Base-by-base conservation (phyloP, 2,797 vertebrate genomes). In the Pteronotus mesoamericanus region DNA sequence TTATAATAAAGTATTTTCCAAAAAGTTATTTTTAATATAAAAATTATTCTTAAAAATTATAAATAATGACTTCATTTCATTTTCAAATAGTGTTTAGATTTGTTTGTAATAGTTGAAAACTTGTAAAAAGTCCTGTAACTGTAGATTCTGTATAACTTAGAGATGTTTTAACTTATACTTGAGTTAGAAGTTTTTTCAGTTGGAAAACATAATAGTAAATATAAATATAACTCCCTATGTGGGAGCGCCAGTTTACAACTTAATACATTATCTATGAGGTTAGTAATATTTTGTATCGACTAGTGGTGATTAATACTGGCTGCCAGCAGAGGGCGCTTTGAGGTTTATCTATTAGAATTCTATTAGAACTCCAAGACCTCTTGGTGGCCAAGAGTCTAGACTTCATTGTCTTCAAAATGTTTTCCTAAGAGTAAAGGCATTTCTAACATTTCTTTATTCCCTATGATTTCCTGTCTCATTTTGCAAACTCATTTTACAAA, bases 291-390 rank as follows among this genome's bases (percentile, higher is more conserved):
- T 92, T 26, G 2, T 64, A 5, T 71, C 44, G 83, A 59, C n/a
- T 46, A 66, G 44, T 87, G 85, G 57, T 89, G 46, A 37, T 86
- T 53, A 64, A 68, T 64, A 57, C 5, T 34, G 72, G 39, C 32
- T 96, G 69, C 96, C 97, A 96, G 97, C 92, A 97, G 97, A 97
- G 96, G 97, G 97, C 96, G 42, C 95, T 74, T 92, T 84, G 89
- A 66, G 53, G 48, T 91, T 94, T 94, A 8, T 3, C 26, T 91
- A 61, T 86, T 89, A 95, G 39, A 93, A 92, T 90, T 4, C 22
- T 89, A 61, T 86, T 91, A 96, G 39, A 95, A 93, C 92, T 84
- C 22, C 66, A 91, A 8, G 9, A 44, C 4, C 4, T 29, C 4
- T 29, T 85, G 34, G 84, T 79, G 39, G 55, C 34, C 4, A 19